Base-by-base conservation (phyloP, 2,797 vertebrate species). In the Cephalopachus bancanus region DNA sequence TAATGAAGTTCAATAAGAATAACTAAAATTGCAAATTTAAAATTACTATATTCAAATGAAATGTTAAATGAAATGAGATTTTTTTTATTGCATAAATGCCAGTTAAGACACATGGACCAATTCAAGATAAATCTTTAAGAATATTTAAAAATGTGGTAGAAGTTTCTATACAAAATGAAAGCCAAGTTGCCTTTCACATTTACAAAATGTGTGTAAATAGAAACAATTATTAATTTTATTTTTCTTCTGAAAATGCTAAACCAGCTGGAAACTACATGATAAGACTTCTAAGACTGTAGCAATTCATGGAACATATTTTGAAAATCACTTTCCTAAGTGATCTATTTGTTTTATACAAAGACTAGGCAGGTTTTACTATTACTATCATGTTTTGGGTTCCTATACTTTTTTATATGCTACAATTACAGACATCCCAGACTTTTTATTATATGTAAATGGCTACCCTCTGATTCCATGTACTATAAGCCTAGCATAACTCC, bases 21-120 rank as follows among this genome's bases (percentile, higher is more conserved):
- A 92, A 88, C 10, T 10, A 87, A 93, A 87, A 80, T 62, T 62
- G 20, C 2, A 95, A 91, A 94, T 85, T 83, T 86, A 83, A 60
- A 93, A 90, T 44, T 55, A 71, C 28, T 75, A 28, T 16, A 78
- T 57, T 69, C 16, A 55, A 79, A 65, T 51, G 37, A 60, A 85
- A 93, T 20, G 28, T 60, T 85, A 93, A 79, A 1, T 51, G 15
- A 87, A 74, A 89, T 8, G 10, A 74, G 4, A 30, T 44, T 33
- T 72, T 64, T 10, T 7, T 8, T 74, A n/a, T 37, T 60, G 55
- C 3, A 53, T 87, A n/a, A 91, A 60, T 62, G 1, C 51, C 75
- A 65, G 15, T 80, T 83, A 76, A 93, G n/a, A 67, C 10, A 81
- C 9, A 62, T 78, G 83, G 64, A 67, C 10, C 60, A 60, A 26